Percentiles rank a stretch among this genome's conserved stretches.
phyloP scores from a whole-genome alignment of 2,113 vertebrate genomes.

The Eonycteris spelaea region DNA sequence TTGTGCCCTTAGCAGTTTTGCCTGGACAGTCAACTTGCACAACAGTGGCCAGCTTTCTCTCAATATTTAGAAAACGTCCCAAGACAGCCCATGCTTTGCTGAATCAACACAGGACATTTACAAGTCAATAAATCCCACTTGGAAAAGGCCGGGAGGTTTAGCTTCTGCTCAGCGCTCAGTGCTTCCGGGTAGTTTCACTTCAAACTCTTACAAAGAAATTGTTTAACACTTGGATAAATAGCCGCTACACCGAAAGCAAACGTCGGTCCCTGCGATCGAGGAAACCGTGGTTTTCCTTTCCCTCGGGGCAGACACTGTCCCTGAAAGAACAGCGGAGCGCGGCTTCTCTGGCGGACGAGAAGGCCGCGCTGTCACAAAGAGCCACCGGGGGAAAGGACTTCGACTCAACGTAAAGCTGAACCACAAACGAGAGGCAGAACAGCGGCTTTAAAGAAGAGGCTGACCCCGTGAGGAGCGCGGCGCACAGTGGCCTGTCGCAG shows the following conservation, averaged over 20 bases:
- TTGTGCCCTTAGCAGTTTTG: not conserved
- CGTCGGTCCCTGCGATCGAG: not conserved
- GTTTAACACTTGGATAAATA: not conserved
- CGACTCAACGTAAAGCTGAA: not conserved
- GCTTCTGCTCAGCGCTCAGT: not conserved
- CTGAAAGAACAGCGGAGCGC: not conserved
- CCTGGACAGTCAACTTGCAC: not conserved
- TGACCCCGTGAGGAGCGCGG: not conserved
- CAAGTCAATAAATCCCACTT: not conserved
- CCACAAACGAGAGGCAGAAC: not conserved
- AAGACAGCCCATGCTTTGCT: not conserved
- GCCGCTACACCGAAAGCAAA: not conserved
- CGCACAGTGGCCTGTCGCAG: rapidly evolving
- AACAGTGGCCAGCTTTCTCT: not conserved
- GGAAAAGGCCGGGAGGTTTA: not conserved
- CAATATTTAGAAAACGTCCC: not conserved
- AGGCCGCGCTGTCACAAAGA: not conserved
- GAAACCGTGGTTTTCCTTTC: not conserved
- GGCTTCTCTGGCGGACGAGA: not conserved
- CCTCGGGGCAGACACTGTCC: rapidly evolving
- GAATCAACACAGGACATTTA: not conserved
- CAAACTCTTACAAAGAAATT: not conserved
- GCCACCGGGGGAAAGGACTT: not conserved
- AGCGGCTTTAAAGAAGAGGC: not conserved
- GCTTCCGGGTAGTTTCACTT: not conserved